Base-by-base conservation (phyloP, 2,797 vertebrate species). In the Poecilia gillii region DNA sequence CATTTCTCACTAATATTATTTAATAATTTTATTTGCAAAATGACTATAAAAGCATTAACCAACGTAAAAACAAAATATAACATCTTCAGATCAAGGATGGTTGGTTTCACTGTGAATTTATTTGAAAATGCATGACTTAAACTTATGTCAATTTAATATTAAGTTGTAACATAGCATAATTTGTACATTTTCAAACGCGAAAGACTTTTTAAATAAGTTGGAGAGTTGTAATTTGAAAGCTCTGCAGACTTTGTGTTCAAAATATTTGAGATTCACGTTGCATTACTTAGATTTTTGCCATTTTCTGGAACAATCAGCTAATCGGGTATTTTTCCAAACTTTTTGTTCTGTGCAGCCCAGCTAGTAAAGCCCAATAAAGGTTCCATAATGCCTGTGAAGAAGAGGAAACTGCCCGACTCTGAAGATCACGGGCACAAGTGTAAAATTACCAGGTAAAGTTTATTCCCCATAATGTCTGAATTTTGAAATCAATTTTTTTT, bases 341-440 rank as follows among this genome's bases (percentile, higher is more conserved):
- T 55, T 39, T 41, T 36, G 4, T 33, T 25, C 13, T 73, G 12
- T 89, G 62, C 9, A 92, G 89, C 83, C 85, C 89, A 89, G 90
- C 74, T 90, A 90, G 81, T 86, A 78, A 92, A 88, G 76, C 82
- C 88, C 73, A 75, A 75, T 47, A 83, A 85, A 90, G 85, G 84
- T 85, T 85, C 86, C 76, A 94, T 93, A 88, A 98, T 98, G 98
- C 97, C 97, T 81, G 97, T 98, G 83, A 98, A 98, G 93, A 99
- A 98, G 91, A 97, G 97, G 95, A 98, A 97, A 96, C 95, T 96
- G 28, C 92, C 97, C 46, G 96, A 95, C 59, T 85, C 96, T 23
- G 97, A 98, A 68, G 97, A 98, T 74, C 88, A 95, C 72, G 94
- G 94, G 86, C 94, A 95, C 79, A 97, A 96, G 90, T 97, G 96